Evolutionary conservation across 2,797 vertebrate species (phyloP).

Genomic region (Sphenopsis melanotis): DNA sequence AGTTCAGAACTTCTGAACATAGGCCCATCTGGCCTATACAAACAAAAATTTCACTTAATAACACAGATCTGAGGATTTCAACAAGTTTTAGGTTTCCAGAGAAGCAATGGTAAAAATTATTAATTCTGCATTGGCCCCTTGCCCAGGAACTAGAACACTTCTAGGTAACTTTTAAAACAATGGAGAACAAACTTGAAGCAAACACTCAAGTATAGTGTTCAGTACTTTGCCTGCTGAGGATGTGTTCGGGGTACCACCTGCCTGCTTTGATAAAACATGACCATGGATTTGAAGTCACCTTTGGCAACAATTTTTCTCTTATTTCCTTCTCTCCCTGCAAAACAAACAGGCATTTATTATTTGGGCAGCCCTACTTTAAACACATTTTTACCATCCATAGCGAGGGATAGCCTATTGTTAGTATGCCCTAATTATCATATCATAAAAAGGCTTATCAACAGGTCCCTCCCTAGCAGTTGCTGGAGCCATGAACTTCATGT

Average conservation of each 20-base stretch:
- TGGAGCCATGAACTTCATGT: background rate
- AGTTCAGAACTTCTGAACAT: background rate
- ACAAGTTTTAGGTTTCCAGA: background rate
- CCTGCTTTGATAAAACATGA: background rate
- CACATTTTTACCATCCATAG: background rate
- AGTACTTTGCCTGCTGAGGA: background rate
- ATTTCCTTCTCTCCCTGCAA: background rate
- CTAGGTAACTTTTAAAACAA: background rate
- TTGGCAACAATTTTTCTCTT: background rate
- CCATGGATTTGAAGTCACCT: background rate
- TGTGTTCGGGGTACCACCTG: background rate
- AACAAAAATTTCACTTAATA: background rate
- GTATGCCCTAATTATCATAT: background rate
- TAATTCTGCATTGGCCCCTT: background rate
- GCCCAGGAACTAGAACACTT: background rate
- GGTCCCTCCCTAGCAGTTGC: background rate
- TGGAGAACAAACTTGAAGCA: background rate
- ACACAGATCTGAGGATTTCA: background rate
- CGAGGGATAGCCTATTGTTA: rapidly evolving
- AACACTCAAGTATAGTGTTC: background rate
- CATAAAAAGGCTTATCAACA: background rate
- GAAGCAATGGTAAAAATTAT: rapidly evolving
- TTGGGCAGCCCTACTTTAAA: background rate
- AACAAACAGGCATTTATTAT: background rate
- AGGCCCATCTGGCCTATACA: background rate